phyloP scores from a whole-genome alignment of 2,888 invertebrate species.

The Cybosia mesomella region DNA sequence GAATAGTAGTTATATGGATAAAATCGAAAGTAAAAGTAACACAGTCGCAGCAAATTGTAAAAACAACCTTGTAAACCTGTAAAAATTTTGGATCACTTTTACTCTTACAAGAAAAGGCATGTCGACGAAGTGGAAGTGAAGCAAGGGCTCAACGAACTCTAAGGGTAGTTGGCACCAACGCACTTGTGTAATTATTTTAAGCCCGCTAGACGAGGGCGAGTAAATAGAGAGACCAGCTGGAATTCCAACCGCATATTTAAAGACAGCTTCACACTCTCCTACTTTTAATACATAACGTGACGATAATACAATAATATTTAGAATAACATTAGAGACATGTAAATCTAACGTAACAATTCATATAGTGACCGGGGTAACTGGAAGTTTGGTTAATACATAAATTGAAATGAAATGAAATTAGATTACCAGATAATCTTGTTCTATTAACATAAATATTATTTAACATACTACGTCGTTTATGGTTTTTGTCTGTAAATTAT shows the following conservation, averaged over 20 bases:
- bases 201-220: constrained; percentile 73
- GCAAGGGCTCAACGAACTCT: constrained; percentile 67
- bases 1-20: constrained; percentile 41
- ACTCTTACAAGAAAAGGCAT: constrained; percentile 59
- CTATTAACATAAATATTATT: neutral
- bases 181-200: constrained; percentile 86
- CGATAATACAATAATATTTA: constrained; percentile 9
- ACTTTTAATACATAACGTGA: constrained; percentile 19
- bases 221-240: constrained; percentile 73
- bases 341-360: neutral
- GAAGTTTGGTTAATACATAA: neutral
- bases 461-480: too few relatives aligned
- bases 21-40: constrained; percentile 72
- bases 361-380: neutral
- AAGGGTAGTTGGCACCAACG: constrained; percentile 65
- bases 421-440: neutral
- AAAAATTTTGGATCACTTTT: constrained; percentile 65
- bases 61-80: constrained; percentile 67
- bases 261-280: constrained; percentile 44
- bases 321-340: neutral
- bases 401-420: neutral
- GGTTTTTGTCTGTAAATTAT: neutral
- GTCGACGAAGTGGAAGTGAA: constrained; percentile 57
- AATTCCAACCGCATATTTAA: constrained; percentile 73
- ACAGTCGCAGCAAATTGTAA: constrained; percentile 46